These are phyloP conservation scores for Nemoura dubitans DNA, from an alignment of 2,888 invertebrate species.

Conservation along the genomic window DNA sequence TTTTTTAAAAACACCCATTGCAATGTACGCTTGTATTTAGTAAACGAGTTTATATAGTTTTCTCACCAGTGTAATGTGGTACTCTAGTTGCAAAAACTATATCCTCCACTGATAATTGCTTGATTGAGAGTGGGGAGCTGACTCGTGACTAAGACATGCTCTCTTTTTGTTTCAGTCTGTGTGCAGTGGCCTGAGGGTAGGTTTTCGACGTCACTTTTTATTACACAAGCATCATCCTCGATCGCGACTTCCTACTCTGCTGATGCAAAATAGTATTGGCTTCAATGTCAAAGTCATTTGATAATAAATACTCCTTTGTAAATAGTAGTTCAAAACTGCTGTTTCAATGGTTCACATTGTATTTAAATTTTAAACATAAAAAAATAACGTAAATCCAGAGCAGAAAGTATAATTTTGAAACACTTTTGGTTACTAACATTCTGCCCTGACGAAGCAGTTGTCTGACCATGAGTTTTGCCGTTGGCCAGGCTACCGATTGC, in stretches of 20 bases:
- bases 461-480: conserved; percentile 14
- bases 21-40: neutral
- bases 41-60: neutral
- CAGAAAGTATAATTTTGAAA: too few relatives aligned
- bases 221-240: neutral
- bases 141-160: neutral
- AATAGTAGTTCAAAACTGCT: too few relatives aligned
- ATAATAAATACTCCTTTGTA: too few relatives aligned
- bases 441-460: too few relatives aligned
- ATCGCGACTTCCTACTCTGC: neutral
- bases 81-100: neutral
- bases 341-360: too few relatives aligned
- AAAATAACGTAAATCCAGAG: too few relatives aligned
- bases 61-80: neutral
- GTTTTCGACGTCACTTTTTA: conserved; percentile 56
- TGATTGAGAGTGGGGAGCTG: neutral
- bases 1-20: neutral
- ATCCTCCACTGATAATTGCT: neutral
- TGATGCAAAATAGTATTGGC: neutral
- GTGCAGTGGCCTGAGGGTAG: conserved; percentile 92
- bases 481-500: conserved; percentile 76
- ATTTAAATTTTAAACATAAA: too few relatives aligned
- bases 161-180: conserved; percentile 78
- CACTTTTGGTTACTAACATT: too few relatives aligned
- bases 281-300: too few relatives aligned